Base-by-base conservation (phyloP, 2,888 invertebrate genomes). In the Drosophila melanosoma region DNA sequence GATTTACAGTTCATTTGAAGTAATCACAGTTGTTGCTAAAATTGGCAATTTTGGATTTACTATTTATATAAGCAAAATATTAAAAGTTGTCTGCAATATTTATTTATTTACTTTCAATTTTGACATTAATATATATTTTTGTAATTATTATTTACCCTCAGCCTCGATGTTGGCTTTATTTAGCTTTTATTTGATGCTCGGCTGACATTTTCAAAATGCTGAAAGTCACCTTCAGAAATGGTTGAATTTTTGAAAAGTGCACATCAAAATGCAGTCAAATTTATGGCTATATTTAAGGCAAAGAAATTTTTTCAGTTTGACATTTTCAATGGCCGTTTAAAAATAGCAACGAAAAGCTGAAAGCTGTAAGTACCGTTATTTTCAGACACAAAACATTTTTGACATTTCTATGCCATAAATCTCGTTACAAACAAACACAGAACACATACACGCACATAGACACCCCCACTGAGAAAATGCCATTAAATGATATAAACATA, bases 401-500 rank as follows among this genome's bases (percentile, higher is more conserved):
- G 87, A 86, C 87, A 86, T 87, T 88, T 85, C 70, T 76, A 65
- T 85, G 87, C 73, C 89, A 85, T 88, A 81, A 88, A 86, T 86
- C 76, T 73, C 20, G 15, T 40, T 40, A 51, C 23, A 63, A 42
- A 45, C 48, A 29, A 29, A 53, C 29, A 51, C 38, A 66, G 45
- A 32, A 8, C 15, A 45, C 40, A 10, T 5, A 10, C 1, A n/a
- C 3, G 4, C 26, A 26, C 20, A 38, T 40, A 36, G 36, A 51
- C 65, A 72, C 82, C 74, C 79, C 76, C 82, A 74, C 76, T 73
- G 49, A 58, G 69, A 63, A 65, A 32, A 57, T 35, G 32, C 57
- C 56, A 56, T 76, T 60, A 70, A 60, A 54, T 40, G 42, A 51
- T 36, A 36, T 40, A 59, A 71, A 63, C 48, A 67, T 58, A 54